phyloP scores from a whole-genome alignment of 2,888 invertebrate species.

The Hirtodrosophila trivittata region DNA sequence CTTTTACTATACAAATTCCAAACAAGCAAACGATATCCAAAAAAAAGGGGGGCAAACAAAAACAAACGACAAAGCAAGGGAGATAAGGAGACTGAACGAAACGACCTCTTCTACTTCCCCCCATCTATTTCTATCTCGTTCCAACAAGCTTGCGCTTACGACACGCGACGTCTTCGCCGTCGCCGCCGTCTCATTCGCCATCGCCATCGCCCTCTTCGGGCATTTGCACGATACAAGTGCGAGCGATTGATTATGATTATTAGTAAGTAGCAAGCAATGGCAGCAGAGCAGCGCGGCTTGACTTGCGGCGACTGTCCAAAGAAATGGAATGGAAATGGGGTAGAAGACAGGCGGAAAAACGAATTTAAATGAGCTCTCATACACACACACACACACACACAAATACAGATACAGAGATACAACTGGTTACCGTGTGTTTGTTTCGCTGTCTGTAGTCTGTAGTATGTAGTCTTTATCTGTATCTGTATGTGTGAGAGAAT shows the following conservation, averaged over 20 bases:
- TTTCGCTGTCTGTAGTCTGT: conserved; percentile 23
- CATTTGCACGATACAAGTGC: conserved; percentile 75
- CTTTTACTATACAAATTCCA: conserved; percentile 58
- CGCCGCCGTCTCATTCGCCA: no score
- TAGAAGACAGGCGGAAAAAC: conserved; percentile 63
- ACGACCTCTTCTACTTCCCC: conserved; percentile 36
- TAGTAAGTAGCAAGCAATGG: conserved; percentile 64
- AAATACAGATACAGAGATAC: conserved; percentile 28
- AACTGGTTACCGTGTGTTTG: conserved; percentile 51
- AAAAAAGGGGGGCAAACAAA: conserved; percentile 60
- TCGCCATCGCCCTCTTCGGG: conserved; percentile 29
- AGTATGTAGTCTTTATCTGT: conserved; percentile 4
- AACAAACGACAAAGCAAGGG: conserved; percentile 65
- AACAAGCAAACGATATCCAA: conserved; percentile 45
- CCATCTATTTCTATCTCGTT: conserved; percentile 22
- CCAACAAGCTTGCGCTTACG: conserved; percentile 45
- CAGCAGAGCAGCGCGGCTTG: conserved; percentile 40
- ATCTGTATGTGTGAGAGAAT: conserved; percentile 28
- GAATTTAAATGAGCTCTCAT: conserved; percentile 70
- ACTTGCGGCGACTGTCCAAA: conserved; percentile 59
- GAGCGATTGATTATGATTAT: conserved; percentile 78
- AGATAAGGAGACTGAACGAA: conserved; percentile 55
- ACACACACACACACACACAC: conserved; percentile 13
- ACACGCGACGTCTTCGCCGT: conserved; percentile 20
- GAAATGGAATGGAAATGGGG: conserved; percentile 44